Conservation (phyloP, 1,140 invertebrate species). For the Daktulosphaira vitifoliae region DNA sequence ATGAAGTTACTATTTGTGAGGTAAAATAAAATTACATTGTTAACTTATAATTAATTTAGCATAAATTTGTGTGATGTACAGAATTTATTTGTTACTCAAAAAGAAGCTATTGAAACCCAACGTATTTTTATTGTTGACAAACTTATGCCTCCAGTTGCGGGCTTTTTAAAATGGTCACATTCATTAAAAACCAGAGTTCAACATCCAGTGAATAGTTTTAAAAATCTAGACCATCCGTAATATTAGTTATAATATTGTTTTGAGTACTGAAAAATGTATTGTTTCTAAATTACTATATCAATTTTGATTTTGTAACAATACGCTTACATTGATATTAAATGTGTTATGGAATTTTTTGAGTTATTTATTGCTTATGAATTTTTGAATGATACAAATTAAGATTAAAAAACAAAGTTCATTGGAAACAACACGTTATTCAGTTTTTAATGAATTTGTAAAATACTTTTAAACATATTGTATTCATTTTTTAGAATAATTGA, state of each 20-base stretch:
- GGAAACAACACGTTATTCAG: too few relatives aligned
- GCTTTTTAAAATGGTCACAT: constrained; percentile 68
- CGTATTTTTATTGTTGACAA: constrained; percentile 60
- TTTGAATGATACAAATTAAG: too few relatives aligned
- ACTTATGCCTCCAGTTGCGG: constrained; percentile 75
- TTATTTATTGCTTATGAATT: too few relatives aligned
- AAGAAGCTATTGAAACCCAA: constrained; percentile 51
- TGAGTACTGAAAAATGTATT: too few relatives aligned
- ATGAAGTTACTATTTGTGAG: constrained; percentile 57
- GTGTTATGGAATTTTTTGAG: too few relatives aligned
- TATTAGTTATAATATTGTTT: constrained; percentile 35
- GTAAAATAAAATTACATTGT: constrained; percentile 40
- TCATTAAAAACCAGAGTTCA: constrained; percentile 67
- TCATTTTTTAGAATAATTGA: constrained; percentile 42
- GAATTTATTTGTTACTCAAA: constrained; percentile 55
- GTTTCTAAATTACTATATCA: too few relatives aligned
- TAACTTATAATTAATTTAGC: constrained; percentile 15
- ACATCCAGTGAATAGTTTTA: constrained; percentile 60
- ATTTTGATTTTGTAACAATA: too few relatives aligned
- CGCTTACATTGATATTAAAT: too few relatives aligned
- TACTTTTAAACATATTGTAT: too few relatives aligned
- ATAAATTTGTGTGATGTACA: constrained; percentile 40
- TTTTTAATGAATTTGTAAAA: too few relatives aligned
- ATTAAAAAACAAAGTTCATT: too few relatives aligned
- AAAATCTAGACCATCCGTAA: constrained; percentile 65